Evolutionary conservation across 2,888 invertebrate species (phyloP), one percentile per base, ranked within the genome.

Genomic region (Bombylius discolor): DNA sequence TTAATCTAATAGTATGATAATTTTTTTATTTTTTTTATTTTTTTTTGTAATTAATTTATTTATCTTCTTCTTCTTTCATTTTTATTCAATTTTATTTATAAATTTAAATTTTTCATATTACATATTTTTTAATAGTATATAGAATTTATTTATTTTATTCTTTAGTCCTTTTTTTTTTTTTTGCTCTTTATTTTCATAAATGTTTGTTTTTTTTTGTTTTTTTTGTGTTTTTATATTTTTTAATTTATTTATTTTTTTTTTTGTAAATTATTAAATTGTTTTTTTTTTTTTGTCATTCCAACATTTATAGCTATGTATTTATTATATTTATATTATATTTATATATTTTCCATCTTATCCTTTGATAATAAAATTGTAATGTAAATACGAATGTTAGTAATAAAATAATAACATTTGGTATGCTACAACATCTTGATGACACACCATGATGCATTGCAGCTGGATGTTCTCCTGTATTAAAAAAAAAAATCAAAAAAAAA

Each of bases 361-460:
- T 62, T 59, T 65, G 66, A 58, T 62, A 66, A 11, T 11, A 42
- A 36, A 64, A 61, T 59, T 62, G 65, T 58, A 67, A 62, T 58
- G 66, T 64, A 36, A 67, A 62, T 57, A 69, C 62, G 42, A 72
- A 49, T 47, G 60, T 61, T 52, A 63, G 51, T 47, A 70, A 57
- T 56, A 71, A 60, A 51, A 67, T 58, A 39, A 65, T 50, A 55
- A 63, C 60, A 33, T 66, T 60, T 56, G 70, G 66, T 54, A 67
- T 64, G 60, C 62, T 65, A n/a, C 64, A 56, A n/a, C 64, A 56
- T 49, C 66, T 64, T 60, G 66, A 11, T 11, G 70, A 67, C 56
- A 64, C 78, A 51, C 85, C 84, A 65, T 87, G 86, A 76, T 89
- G 87, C 88, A 89, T 89, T 49, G 89, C 89, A 56, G 88, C 89